These are phyloP conservation scores for Trachurus trachurus DNA, from an alignment of 2,797 vertebrate species.

Conservation along the genomic window DNA sequence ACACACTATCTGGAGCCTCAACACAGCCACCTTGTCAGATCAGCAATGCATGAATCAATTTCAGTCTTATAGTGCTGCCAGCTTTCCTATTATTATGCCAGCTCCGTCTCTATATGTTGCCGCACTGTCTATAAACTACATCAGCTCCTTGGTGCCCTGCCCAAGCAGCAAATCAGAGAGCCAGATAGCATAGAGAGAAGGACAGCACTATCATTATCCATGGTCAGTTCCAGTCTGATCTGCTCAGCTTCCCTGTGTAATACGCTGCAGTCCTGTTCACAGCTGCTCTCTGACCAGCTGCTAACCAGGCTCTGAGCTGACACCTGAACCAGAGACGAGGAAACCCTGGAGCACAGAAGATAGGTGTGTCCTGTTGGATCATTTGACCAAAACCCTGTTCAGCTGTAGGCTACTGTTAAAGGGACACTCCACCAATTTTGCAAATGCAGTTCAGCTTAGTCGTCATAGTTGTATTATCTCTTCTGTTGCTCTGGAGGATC, in stretches of 20 bases:
- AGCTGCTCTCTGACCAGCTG: no score
- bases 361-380: background rate
- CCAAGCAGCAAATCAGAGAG: constrained; percentile 27
- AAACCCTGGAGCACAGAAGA: background rate
- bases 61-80: constrained; percentile 46
- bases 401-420: no score
- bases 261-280: background rate
- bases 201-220: background rate
- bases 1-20: constrained; percentile 25
- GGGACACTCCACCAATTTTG: no score
- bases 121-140: constrained; percentile 46
- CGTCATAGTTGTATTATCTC: background rate
- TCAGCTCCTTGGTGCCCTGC: constrained; percentile 20
- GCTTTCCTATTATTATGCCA: constrained; percentile 40
- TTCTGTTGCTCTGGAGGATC: background rate
- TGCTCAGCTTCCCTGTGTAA: background rate
- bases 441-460: background rate
- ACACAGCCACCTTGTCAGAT: constrained; percentile 34
- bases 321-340: background rate
- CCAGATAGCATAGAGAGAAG: background rate
- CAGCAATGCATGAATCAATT: constrained; percentile 52
- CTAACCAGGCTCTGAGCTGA: no score
- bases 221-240: background rate
- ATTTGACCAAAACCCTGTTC: background rate
- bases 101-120: constrained; percentile 32